Conservation (phyloP, 2,888 invertebrate genomes). For the Platycheirus albimanus region DNA sequence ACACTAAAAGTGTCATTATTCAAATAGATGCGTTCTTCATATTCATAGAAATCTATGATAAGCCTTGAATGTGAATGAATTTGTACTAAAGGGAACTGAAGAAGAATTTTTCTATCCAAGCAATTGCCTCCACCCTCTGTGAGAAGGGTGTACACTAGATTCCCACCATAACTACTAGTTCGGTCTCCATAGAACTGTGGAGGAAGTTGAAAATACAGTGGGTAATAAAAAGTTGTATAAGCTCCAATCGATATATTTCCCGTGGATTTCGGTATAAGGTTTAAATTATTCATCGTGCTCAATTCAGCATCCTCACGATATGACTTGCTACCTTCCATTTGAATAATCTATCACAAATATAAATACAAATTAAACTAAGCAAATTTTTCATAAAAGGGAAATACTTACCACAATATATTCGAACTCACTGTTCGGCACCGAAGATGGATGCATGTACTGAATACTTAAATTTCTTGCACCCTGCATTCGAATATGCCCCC, state of each 20-base stretch:
- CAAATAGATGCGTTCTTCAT: conserved; percentile 81
- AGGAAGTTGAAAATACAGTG: conserved; percentile 85
- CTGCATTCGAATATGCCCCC: conserved; percentile 90
- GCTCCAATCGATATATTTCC: conserved; percentile 83
- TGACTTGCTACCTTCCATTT: conserved; percentile 80
- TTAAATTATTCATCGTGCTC: conserved; percentile 85
- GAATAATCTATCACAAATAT: conserved; percentile 74
- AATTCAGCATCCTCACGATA: conserved; percentile 83
- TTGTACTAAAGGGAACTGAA: conserved; percentile 90
- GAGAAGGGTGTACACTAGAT: conserved; percentile 89
- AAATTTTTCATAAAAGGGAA: neutral
- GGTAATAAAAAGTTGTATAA: conserved; percentile 80
- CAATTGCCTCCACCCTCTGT: conserved; percentile 86
- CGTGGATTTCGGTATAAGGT: conserved; percentile 85
- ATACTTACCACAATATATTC: conserved; percentile 81
- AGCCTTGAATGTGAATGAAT: conserved; percentile 90
- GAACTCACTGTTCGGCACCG: conserved; percentile 79
- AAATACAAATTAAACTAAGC: too few relatives aligned
- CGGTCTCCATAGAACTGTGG: conserved; percentile 92
- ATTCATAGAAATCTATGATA: conserved; percentile 89
- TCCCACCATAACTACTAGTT: conserved; percentile 95
- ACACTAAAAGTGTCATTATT: conserved; percentile 84
- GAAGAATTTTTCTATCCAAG: conserved; percentile 84
- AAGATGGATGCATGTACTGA: conserved; percentile 79
- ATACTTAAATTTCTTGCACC: conserved; percentile 84